A percentile compares a stretch with the other conserved stretches of the same genome.
Conservation (phyloP, 1,140 invertebrate species). For the Rhopalosiphum padi region DNA sequence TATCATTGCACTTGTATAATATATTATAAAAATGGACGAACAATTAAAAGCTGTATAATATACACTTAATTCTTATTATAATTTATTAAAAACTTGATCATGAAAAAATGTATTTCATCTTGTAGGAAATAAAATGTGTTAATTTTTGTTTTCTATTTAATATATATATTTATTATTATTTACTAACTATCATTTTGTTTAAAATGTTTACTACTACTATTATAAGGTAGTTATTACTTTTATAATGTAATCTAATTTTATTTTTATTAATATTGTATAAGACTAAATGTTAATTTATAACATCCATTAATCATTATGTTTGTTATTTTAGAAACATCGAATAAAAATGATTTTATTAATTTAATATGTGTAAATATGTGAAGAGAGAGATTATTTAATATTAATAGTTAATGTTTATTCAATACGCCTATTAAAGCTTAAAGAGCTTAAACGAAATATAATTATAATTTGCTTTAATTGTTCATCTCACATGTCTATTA, state of each 20-base stretch:
- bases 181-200: not conserved
- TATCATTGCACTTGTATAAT: not conserved
- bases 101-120: not conserved
- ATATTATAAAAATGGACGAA: not conserved
- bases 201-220: not conserved
- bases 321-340: not conserved
- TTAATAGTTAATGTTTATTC: not conserved
- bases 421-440: not conserved
- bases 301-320: not conserved
- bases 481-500: not conserved
- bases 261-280: not conserved
- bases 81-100: not conserved
- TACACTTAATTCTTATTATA: not conserved
- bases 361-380: not conserved
- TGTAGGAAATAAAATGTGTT: not conserved
- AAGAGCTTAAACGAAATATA: not conserved
- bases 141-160: not conserved
- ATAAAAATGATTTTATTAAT: not conserved
- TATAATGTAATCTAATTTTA: not conserved
- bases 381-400: not conserved
- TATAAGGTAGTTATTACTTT: not conserved
- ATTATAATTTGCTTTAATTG: not conserved
- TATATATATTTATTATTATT: not conserved
- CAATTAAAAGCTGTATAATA: not conserved
- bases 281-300: not conserved